A percentile compares a stretch with the other conserved stretches of the same genome.
These are phyloP conservation scores for Aramus guarauna DNA, from an alignment of 2,113 vertebrate species.

Conservation along the genomic window DNA sequence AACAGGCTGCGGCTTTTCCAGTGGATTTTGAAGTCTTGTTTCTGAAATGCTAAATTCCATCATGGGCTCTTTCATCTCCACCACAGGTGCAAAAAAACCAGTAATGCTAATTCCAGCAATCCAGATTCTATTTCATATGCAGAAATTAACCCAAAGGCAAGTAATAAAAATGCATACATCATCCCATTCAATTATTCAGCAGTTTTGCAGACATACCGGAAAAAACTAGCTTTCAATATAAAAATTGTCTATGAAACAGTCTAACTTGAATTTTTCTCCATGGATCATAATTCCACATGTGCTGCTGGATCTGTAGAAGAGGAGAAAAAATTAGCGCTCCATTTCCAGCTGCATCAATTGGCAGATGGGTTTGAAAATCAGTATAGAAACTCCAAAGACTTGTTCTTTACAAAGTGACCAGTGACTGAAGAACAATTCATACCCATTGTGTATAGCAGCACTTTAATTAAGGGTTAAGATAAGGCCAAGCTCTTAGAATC, in stretches of 20 bases:
- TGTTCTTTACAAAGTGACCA: background rate
- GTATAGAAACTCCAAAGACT: background rate
- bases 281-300: constrained; percentile 79
- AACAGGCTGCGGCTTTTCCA: constrained; percentile 32
- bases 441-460: accelerated
- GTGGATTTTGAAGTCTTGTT: constrained; percentile 1
- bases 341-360: background rate
- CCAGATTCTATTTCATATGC: constrained; percentile 31
- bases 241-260: constrained; percentile 76
- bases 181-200: constrained; percentile 72
- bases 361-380: background rate
- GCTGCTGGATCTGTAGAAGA: constrained; percentile 66
- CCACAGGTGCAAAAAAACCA: constrained; percentile 60
- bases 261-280: constrained; percentile 37
- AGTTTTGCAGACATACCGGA: constrained; percentile 75
- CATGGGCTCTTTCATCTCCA: constrained; percentile 34
- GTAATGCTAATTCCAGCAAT: constrained; percentile 39
- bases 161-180: constrained; percentile 60
- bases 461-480: background rate
- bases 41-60: constrained; percentile 25
- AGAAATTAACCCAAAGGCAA: constrained; percentile 64
- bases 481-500: background rate
- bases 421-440: background rate
- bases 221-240: constrained; percentile 73
- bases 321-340: background rate